phyloP scores from a whole-genome alignment of 2,888 invertebrate species.

The Callyntrura guangdongensis region DNA sequence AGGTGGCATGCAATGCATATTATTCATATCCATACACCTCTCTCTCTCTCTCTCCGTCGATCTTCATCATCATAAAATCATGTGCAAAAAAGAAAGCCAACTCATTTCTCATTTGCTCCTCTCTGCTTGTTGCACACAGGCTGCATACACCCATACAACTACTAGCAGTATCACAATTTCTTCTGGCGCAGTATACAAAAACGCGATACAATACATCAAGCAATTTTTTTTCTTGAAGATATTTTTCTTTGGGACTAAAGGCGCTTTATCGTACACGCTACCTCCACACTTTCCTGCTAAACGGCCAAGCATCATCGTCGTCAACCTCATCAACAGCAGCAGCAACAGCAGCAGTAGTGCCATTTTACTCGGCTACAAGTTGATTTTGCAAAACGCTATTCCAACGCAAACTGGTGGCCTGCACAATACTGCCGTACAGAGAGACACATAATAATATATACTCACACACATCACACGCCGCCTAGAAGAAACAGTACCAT shows the following conservation, averaged over 20 bases:
- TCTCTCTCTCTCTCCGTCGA: background rate
- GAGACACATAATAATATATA: background rate
- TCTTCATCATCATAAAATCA: slow-evolving; percentile 39
- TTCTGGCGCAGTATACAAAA: too few relatives aligned
- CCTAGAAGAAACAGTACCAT: background rate
- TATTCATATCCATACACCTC: background rate
- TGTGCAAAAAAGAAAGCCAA: slow-evolving; percentile 36
- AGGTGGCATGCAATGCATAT: background rate
- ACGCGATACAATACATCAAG: background rate
- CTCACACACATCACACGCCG: background rate
- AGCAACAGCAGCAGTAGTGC: background rate
- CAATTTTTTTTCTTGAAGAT: background rate
- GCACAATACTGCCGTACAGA: background rate
- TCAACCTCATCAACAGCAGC: too few relatives aligned
- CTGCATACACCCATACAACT: background rate
- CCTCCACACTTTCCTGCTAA: background rate
- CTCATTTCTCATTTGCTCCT: slow-evolving; percentile 42
- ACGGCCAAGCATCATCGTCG: background rate
- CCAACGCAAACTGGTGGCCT: background rate
- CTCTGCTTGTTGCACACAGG: slow-evolving; percentile 32
- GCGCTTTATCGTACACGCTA: background rate
- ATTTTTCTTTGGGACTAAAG: background rate
- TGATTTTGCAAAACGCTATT: background rate
- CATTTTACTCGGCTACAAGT: background rate
- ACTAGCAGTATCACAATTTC: too few relatives aligned